Conservation (phyloP, 2,797 vertebrate genomes). For the Spondyliosoma cantharus region DNA sequence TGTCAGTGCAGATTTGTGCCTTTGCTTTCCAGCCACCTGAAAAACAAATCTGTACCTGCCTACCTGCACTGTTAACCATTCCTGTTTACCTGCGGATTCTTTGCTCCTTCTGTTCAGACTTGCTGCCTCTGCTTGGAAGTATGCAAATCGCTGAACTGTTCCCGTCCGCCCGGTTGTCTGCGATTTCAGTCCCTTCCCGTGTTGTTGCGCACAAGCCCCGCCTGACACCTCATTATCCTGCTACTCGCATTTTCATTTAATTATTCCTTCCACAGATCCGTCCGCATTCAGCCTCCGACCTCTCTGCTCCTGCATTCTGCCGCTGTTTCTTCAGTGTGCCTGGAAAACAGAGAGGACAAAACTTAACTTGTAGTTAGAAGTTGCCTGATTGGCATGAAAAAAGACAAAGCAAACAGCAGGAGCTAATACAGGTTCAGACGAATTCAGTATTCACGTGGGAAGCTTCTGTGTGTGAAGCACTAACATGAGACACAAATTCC, state of each 20-base stretch:
- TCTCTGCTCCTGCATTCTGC: background rate
- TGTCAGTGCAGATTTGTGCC: background rate
- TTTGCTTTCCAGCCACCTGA: background rate
- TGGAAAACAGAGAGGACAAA: slow-evolving; percentile 20
- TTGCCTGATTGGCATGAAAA: too few species aligned
- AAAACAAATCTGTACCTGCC: background rate
- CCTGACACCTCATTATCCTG: background rate
- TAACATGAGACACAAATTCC: too few species aligned
- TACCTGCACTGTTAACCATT: background rate
- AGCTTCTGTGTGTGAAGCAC: background rate
- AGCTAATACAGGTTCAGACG: too few species aligned
- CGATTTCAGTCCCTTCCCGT: background rate
- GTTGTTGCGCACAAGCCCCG: background rate
- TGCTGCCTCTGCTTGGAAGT: background rate
- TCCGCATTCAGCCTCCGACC: background rate
- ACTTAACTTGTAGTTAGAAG: background rate
- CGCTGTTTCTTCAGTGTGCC: background rate
- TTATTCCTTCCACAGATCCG: background rate
- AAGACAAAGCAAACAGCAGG: background rate
- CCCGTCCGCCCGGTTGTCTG: background rate
- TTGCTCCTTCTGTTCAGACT: background rate
- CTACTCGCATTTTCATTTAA: slow-evolving; percentile 26
- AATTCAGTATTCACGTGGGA: background rate
- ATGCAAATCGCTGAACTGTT: background rate
- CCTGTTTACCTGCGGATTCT: background rate